Base-by-base conservation (phyloP, 2,113 vertebrate species). In the Thamnophis sirtalis region DNA sequence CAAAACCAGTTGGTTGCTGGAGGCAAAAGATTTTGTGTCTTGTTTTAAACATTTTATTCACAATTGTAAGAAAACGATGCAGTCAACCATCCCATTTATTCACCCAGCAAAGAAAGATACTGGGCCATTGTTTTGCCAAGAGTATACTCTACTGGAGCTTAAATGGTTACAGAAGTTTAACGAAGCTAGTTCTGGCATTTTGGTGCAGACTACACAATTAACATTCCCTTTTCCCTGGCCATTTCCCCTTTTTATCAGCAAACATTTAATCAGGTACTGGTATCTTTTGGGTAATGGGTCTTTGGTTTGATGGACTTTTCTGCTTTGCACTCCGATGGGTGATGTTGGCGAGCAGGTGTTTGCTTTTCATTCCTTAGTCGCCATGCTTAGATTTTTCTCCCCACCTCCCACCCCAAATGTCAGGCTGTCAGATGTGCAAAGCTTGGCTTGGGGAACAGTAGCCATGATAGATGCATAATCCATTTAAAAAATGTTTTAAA, bases 321-420 rank as follows among this genome's bases (percentile, higher is more conserved):
- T 60, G 56, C 56, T 58, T 58, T 58, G 56, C 56, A 58, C 56
- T 58, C 22, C 2, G 2, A 13, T 63, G 26, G 60, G 4, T n/a
- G 4, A 63, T 1, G 9, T 63, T 63, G 60, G 28, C 26, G 0
- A 68, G 28, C 28, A n/a, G 11, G 63, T 68, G 28, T n/a, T 24
- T 58, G 56, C 22, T 56, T 22, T 22, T 58, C 22, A 58, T 58
- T 58, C 22, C 56, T 58, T 24, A 22, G 22, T 22, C 4, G 4
- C 4, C 26, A n/a, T 63, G 63, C 28, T 68, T 68, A 15, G 28
- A n/a, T 68, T 68, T 63, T 4, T 1, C 60, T 1, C 28, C 11
- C 0, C 28, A 0, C 9, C 0, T 4, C 3, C 56, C 1, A 22
- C 19, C 55, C 6, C 5, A 3, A n/a, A n/a, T n/a, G 60, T 68